Conservation (phyloP, 1,140 invertebrate species). For the Bombus confusus region DNA sequence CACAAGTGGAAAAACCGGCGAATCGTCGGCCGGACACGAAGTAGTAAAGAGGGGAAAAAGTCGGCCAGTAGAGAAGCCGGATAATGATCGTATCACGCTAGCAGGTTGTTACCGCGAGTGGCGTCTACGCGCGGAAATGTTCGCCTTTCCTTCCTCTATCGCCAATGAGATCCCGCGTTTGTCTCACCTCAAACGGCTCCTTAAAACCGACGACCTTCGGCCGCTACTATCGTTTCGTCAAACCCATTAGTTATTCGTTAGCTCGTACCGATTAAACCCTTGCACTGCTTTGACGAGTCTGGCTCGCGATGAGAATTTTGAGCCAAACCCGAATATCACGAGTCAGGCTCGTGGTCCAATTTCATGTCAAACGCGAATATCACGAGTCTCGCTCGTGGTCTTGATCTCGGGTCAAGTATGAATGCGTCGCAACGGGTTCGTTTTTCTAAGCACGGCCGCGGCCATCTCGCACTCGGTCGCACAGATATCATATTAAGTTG, state of each 20-base stretch:
- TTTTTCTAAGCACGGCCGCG: too few species aligned
- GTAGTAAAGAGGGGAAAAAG: slow-evolving; percentile 18
- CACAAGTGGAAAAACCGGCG: not conserved
- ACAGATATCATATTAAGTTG: too few species aligned
- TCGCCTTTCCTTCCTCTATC: not conserved
- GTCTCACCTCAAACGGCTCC: not conserved
- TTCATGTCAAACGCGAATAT: too few species aligned
- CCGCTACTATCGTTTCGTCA: not conserved
- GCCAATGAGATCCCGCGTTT: slow-evolving; percentile 2
- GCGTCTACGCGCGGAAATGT: not conserved
- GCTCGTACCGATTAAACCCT: too few species aligned
- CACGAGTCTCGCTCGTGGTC: too few species aligned
- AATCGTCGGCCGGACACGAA: not conserved
- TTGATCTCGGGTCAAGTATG: too few species aligned
- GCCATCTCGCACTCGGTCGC: too few species aligned
- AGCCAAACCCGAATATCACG: too few species aligned
- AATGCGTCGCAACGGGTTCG: too few species aligned
- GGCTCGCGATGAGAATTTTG: too few species aligned
- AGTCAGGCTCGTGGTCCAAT: too few species aligned
- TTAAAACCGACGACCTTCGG: not conserved
- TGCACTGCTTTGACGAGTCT: too few species aligned
- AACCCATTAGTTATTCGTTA: not conserved
- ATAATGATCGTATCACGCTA: slow-evolving; percentile 18
- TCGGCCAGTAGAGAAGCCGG: slow-evolving; percentile 8
- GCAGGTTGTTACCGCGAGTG: slow-evolving; percentile 2